Conservation (phyloP, 2,113 vertebrate species). For the Urocolius indicus region DNA sequence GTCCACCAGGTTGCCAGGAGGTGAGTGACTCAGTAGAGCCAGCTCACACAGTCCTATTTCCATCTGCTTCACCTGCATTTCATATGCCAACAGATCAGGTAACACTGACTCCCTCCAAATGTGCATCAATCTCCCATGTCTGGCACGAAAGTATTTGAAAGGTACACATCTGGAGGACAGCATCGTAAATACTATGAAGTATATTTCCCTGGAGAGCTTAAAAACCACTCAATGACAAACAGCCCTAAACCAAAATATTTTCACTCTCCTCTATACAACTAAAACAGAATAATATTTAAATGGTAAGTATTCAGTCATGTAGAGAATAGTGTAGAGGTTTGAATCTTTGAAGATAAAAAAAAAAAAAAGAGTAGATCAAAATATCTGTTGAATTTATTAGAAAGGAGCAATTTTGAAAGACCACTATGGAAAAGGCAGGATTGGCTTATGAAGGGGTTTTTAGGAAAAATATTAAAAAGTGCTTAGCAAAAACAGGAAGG, state of each 20-base stretch:
- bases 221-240: neutral
- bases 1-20: neutral
- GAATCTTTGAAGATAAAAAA: neutral
- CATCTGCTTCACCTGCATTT: neutral
- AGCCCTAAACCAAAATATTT: neutral
- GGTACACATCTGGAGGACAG: neutral
- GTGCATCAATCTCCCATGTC: neutral
- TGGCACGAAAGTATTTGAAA: neutral
- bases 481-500: neutral
- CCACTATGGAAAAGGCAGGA: neutral
- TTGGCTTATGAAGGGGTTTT: neutral
- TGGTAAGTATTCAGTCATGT: neutral
- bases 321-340: neutral
- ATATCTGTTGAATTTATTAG: neutral
- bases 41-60: neutral
- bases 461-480: neutral
- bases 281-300: neutral
- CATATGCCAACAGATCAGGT: rapidly evolving
- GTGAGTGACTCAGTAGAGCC: neutral
- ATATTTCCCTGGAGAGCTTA: neutral
- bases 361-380: neutral
- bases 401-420: neutral
- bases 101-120: neutral
- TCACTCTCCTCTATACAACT: neutral
- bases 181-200: neutral